Base-by-base conservation (phyloP, 2,797 vertebrate genomes). In the Pteronotus mesoamericanus region DNA sequence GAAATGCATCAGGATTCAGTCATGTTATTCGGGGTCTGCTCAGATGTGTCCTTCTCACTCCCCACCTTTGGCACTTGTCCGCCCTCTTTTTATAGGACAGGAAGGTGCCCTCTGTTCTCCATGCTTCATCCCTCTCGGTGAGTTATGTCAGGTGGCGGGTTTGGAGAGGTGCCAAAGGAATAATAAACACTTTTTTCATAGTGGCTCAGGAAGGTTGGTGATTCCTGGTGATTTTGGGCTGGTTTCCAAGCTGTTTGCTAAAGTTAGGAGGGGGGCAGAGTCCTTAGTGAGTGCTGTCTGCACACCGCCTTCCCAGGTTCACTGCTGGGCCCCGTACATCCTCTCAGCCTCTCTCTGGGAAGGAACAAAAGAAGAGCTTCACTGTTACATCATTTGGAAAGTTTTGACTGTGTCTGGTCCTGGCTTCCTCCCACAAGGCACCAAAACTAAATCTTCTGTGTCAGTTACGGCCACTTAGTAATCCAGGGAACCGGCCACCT, bases 1-100 rank as follows among this genome's bases (percentile, higher is more conserved):
- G 29, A 94, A 79, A 57, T 12, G 16, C 51, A 32, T 78, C 61
- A 24, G 96, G 96, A 98, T 94, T 61, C 42, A 90, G 4, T 79
- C 85, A 86, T 66, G 53, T 96, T 96, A 96, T 89, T 96, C 95
- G 69, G 97, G 94, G 94, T 46, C 68, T 92, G 88, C 48, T 88
- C 74, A 68, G 82, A 3, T 32, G 2, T 24, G 22, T 71, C 66
- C 91, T 94, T n/a, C 71, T 86, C 95, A 79, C 86, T 78, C 66
- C 39, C 93, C 82, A 68, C 15, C 15, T 57, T 34, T 26, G 84
- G 85, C 95, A 90, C 89, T 53, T 93, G 97, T 96, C 92, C 82
- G 94, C 89, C 82, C 34, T 95, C 96, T 96, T 86, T 94, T 82
- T 0, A 68, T 37, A 55, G 44, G 34, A 94, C 71, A 51, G 82